Evolutionary conservation across 2,113 vertebrate species (phyloP), one percentile per base, ranked within the genome.

Genomic region (Leucopsar rothschildi): DNA sequence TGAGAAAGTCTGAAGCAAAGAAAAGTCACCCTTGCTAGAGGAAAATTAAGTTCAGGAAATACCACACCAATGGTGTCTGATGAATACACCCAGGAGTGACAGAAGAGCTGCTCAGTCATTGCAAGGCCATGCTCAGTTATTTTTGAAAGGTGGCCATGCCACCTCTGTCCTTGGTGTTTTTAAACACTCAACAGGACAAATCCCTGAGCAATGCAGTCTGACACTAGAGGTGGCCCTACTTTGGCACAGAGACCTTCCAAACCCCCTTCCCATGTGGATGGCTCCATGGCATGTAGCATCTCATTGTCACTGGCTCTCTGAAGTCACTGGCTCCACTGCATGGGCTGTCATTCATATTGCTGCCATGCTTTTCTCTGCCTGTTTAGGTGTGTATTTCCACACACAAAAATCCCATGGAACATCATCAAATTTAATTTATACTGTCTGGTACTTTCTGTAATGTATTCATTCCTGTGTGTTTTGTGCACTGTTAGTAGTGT

Each of bases 291-390:
- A 80, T 24, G n/a, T 5, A 49, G 7, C 19, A 78, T 42, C 12
- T 37, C 24, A 9, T 10, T 19, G 17, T 28, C 1, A 0, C 18
- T 71, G 47, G 9, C 8, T 63, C 39, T 66, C 28, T 0, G 0
- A 15, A 19, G 11, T 55, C 75, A 19, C 9, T 71, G 57, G 6
- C 13, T 50, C 35, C 53, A 18, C 39, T 69, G 24, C 55, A 10
- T 4, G 19, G 40, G 19, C 19, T 72, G 37, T 35, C n/a, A 21
- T 35, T 69, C 63, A 65, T 44, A 29, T 4, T 9, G 12, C 8
- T 52, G 15, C 21, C 63, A 61, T 0, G 0, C 22, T 64, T 24
- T 60, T 16, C 42, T 81, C 28, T 80, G 24, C 6, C 37, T 8
- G 0, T 44, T 69, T 57, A 44, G 27, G 7, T 28, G 60, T 61